These are phyloP conservation scores for Batillaria attramentaria DNA, from an alignment of 1,140 invertebrate species.

Conservation along the genomic window DNA sequence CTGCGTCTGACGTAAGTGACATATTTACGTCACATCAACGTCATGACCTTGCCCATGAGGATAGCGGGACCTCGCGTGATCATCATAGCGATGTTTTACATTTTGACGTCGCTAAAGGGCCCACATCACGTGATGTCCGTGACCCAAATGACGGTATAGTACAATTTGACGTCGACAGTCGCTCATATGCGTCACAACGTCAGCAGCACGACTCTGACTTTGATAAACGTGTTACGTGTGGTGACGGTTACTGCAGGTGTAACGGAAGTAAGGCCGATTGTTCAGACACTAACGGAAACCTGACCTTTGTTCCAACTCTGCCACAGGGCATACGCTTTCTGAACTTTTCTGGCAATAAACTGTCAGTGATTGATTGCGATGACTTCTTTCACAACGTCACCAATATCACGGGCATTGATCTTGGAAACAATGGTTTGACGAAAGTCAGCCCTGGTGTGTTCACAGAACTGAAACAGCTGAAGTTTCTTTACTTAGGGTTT, in stretches of 20 bases:
- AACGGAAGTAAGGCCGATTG: not conserved
- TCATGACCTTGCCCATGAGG: too few relatives aligned
- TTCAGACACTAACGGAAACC: not conserved
- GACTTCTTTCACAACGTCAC: not conserved
- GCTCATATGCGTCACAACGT: too few relatives aligned
- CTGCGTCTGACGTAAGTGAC: too few relatives aligned
- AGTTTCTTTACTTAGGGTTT: not conserved
- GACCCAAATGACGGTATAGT: too few relatives aligned
- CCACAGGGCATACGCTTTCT: not conserved
- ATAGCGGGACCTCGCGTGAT: too few relatives aligned
- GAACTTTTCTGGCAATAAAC: not conserved
- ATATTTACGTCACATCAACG: too few relatives aligned
- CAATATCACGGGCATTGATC: not conserved
- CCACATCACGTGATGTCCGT: too few relatives aligned
- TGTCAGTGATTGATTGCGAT: not conserved
- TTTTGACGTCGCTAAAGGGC: too few relatives aligned
- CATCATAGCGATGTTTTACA: too few relatives aligned
- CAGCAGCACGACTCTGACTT: too few relatives aligned
- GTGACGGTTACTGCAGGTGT: not conserved
- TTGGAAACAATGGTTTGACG: not conserved
- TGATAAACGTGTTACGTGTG: too few relatives aligned
- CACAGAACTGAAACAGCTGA: not conserved
- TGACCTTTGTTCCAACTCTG: not conserved
- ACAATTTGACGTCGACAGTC: too few relatives aligned
- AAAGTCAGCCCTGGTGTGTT: not conserved